These are phyloP conservation scores for Helicolenus hilgendorfi DNA, from an alignment of 2,797 vertebrate species.

Conservation along the genomic window DNA sequence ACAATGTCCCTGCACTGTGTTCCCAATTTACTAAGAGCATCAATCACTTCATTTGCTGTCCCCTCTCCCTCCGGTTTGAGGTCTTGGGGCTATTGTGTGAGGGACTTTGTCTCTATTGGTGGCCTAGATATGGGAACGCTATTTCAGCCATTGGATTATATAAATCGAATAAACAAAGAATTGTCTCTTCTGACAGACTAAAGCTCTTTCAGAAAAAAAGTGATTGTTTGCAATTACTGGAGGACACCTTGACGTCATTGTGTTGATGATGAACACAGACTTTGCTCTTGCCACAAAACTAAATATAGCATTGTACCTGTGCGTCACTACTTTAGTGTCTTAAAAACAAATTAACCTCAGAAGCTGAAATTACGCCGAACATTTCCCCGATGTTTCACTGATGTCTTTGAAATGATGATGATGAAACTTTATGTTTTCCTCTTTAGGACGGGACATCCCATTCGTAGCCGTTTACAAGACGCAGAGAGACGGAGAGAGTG, in stretches of 20 bases:
- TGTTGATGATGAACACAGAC: not conserved
- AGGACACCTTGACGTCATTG: not conserved
- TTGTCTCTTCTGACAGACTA: not conserved
- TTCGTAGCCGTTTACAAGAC: conserved; percentile 87
- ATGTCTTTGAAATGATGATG: not conserved
- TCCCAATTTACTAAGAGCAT: conserved; percentile 73
- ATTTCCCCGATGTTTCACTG: not conserved
- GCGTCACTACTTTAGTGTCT: not conserved
- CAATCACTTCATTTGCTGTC: conserved; percentile 52
- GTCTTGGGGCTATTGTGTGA: not conserved
- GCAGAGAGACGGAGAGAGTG: conserved; percentile 78
- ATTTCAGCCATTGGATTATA: conserved; percentile 37
- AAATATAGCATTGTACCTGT: not conserved
- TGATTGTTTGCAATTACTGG: not conserved
- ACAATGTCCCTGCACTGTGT: conserved; percentile 39
- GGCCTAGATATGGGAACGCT: conserved; percentile 41
- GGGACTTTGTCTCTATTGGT: conserved; percentile 14
- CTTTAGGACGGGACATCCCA: conserved; percentile 85
- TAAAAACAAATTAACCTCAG: not conserved
- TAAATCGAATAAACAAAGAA: conserved; percentile 53
- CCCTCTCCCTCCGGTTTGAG: not conserved
- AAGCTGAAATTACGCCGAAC: not conserved
- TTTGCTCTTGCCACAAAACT: not conserved
- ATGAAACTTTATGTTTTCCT: not conserved
- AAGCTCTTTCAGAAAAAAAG: not conserved